These are phyloP conservation scores for Bimastos eiseni DNA, from an alignment of 2,888 invertebrate genomes.

Conservation along the genomic window DNA sequence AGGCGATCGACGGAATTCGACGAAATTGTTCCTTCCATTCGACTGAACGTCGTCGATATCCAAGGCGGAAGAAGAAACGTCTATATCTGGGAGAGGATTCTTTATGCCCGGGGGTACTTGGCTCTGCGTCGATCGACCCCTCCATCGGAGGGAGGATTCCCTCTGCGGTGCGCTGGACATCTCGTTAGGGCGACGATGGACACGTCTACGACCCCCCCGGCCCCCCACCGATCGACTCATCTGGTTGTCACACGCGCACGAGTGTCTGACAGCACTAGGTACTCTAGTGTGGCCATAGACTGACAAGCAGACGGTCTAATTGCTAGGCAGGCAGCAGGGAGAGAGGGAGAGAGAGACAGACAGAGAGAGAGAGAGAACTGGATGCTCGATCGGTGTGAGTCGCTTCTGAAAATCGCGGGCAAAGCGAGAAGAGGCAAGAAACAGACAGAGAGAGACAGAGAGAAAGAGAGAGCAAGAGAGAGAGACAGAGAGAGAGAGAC, in stretches of 20 bases:
- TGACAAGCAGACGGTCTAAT: neutral
- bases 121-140: neutral
- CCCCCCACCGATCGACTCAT: neutral
- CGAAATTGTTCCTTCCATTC: conserved; percentile 13
- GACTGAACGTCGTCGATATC: neutral
- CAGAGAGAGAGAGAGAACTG: neutral
- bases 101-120: neutral
- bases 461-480: too few relatives aligned
- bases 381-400: neutral
- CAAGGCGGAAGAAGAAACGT: neutral
- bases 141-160: neutral
- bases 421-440: too few relatives aligned
- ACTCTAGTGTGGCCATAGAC: conserved; percentile 16
- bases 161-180: neutral
- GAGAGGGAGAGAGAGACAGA: neutral
- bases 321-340: too few relatives aligned
- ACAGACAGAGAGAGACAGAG: neutral
- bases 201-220: neutral
- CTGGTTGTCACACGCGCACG: too few relatives aligned
- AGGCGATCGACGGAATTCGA: neutral
- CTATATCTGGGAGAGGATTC: neutral
- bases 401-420: too few relatives aligned
- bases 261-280: neutral
- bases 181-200: conserved; percentile 6
- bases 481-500: too few relatives aligned